Percentiles rank a stretch among this genome's conserved stretches.
Conservation (phyloP, 1,140 invertebrate species). For the Trichonephila clavipes region DNA sequence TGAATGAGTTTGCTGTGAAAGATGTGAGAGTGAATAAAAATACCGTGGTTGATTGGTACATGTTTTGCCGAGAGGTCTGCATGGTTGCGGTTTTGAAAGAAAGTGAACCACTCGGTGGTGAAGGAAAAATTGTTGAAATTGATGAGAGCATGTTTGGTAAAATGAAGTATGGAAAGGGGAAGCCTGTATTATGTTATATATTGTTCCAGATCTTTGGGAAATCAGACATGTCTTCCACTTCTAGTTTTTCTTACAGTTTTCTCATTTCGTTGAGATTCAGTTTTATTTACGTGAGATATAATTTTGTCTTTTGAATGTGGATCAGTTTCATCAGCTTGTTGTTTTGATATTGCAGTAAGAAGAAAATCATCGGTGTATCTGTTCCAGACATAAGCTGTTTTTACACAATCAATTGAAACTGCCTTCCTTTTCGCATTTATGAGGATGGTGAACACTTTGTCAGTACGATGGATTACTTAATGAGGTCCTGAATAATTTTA, state of each 20-base stretch:
- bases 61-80: too few relatives aligned
- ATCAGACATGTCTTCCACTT: background rate
- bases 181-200: background rate
- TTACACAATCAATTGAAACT: background rate
- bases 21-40: too few relatives aligned
- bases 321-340: too few relatives aligned
- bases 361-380: background rate
- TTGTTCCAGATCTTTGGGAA: background rate
- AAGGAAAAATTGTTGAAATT: too few relatives aligned
- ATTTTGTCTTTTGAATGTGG: too few relatives aligned
- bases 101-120: too few relatives aligned
- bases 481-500: conserved; percentile 1
- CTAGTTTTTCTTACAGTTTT: background rate
- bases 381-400: background rate
- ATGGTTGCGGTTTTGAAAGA: too few relatives aligned
- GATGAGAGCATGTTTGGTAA: too few relatives aligned
- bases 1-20: too few relatives aligned
- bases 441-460: conserved; percentile 2
- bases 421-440: background rate
- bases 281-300: background rate
- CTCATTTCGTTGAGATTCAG: background rate
- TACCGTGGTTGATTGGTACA: too few relatives aligned
- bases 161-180: too few relatives aligned
- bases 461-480: background rate
- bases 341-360: too few relatives aligned